Evolutionary conservation across 1,140 invertebrate genomes (phyloP), one percentile per base, ranked within the genome.

Genomic region (Trichomalopsis sarcophagae): DNA sequence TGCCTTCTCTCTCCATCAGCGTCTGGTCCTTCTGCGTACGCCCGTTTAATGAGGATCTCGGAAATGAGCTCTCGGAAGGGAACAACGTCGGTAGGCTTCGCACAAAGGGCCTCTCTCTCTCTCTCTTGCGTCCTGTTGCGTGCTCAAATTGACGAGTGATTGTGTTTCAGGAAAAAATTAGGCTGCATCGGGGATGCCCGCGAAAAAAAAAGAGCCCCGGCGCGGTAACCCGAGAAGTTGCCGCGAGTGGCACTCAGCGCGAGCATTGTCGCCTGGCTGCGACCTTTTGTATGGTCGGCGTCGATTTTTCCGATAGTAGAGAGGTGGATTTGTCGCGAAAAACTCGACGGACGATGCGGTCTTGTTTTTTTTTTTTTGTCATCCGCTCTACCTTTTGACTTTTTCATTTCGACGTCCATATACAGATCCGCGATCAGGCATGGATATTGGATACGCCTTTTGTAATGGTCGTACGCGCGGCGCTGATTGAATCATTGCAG

Each of bases 141-240:
- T 14, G 68, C 21, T 13, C 50, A 85, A 81, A 85, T 80, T 81
- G 78, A 75, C 78, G 71, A 69, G 78, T n/a, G 84, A 85, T 85
- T 85, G 50, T 81, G 17, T 85, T 85, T 81, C 84, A 77, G 23
- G 55, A 23, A 81, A 81, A 81, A 81, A 79, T 84, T 55, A 74
- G 44, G 75, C 17, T 30, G 71, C 55, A 3, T 36, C 13, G 23
- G 50, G 44, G 5, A 23, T 17, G 55, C n/a, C 21, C 13, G 55
- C 3, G n/a, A 73, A 17, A 79, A 74, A 73, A 11, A 10, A 17
- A 78, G 66, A 74, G 30, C 13, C 9, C 73, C 30, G 10, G 13
- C 74, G 36, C 40, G 17, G 82, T 73, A 79, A 73, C 40, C 33
- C 23, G 82, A 78, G 62, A 77, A 71, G 27, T 36, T 76, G 55